These are phyloP conservation scores for Idaea aversata DNA, from an alignment of 2,888 invertebrate genomes.

Conservation along the genomic window DNA sequence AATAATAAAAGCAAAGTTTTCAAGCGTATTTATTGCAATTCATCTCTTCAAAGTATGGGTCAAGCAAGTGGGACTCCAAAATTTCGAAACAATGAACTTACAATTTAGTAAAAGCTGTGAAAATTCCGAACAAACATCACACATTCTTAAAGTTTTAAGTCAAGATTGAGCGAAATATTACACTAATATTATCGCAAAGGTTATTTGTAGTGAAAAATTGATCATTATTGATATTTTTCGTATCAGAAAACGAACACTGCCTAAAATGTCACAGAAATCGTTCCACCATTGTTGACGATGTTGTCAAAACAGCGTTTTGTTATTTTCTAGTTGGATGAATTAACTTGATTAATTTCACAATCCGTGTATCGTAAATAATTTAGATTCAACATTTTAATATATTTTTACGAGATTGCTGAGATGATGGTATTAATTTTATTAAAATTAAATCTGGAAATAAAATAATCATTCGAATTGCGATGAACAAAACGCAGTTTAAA, in stretches of 20 bases:
- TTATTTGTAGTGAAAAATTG: slow-evolving; percentile 60
- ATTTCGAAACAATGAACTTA: slow-evolving; percentile 78
- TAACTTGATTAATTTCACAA: neutral
- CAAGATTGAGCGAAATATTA: slow-evolving; percentile 64
- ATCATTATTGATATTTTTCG: slow-evolving; percentile 77
- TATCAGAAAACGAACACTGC: slow-evolving; percentile 74
- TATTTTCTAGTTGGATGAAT: slow-evolving; percentile 15
- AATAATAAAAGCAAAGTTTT: slow-evolving; percentile 12
- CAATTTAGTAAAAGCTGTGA: slow-evolving; percentile 90
- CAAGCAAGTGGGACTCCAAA: slow-evolving; percentile 47
- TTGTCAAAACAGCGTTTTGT: slow-evolving; percentile 73
- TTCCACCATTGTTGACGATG: slow-evolving; percentile 79
- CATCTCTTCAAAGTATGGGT: slow-evolving; percentile 24
- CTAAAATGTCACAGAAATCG: slow-evolving; percentile 72
- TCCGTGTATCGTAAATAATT: neutral
- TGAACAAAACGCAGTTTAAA: neutral
- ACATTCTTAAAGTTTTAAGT: slow-evolving; percentile 83
- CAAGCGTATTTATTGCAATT: slow-evolving; percentile 23
- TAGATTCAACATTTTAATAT: neutral
- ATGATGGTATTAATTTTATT: neutral
- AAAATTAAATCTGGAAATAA: neutral
- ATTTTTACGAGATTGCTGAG: neutral
- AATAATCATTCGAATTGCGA: neutral
- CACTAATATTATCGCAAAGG: slow-evolving; percentile 66
- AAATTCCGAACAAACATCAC: slow-evolving; percentile 97